Evolutionary conservation across 2,797 vertebrate species (phyloP), one percentile per base, ranked within the genome.

Genomic region (Chanos chanos): DNA sequence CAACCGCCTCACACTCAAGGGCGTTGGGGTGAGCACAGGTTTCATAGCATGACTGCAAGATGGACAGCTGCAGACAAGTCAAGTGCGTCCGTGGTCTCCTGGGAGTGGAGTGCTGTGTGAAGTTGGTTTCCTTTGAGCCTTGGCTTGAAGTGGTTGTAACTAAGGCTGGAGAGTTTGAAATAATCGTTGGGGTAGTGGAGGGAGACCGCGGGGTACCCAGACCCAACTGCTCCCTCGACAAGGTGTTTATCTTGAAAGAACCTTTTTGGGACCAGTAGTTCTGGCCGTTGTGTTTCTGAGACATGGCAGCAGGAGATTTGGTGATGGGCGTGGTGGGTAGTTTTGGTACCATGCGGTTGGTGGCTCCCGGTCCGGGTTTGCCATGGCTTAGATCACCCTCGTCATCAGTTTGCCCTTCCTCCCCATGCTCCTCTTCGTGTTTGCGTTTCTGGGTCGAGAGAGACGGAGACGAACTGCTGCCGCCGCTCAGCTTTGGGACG

Each of bases 21-120:
- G 93, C 93, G 7, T 94, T 94, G 0, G 94, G 94, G 24, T 95
- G 94, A 13, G 94, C 92, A 27, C 94, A 97, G 61, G 92, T 92
- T 77, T 94, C 93, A 0, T 95, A 97, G 66, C 94, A 97, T 4
- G 92, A 94, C 82, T 95, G 94, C 75, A 96, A 84, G 70, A 96
- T 95, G 61, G 92, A 93, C 69, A 97, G 79, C 75, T 97, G 94
- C 33, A 94, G 81, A 70, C 91, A 93, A 68, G 92, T 95, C 84
- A 96, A 83, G 77, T 96, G 94, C 16, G 94, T 97, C 58, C 94
- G 88, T 2, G 93, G 93, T 73, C 94, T 85, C 3, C 94, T 91
- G 78, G 92, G 83, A 74, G 89, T 85, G 7, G 87, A 89, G 72
- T 90, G 87, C 27, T 86, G 81, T 22, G 88, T 62, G 53, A 91